Evolutionary conservation across 2,888 invertebrate genomes (phyloP).

Genomic region (Sminthurides aquaticus): DNA sequence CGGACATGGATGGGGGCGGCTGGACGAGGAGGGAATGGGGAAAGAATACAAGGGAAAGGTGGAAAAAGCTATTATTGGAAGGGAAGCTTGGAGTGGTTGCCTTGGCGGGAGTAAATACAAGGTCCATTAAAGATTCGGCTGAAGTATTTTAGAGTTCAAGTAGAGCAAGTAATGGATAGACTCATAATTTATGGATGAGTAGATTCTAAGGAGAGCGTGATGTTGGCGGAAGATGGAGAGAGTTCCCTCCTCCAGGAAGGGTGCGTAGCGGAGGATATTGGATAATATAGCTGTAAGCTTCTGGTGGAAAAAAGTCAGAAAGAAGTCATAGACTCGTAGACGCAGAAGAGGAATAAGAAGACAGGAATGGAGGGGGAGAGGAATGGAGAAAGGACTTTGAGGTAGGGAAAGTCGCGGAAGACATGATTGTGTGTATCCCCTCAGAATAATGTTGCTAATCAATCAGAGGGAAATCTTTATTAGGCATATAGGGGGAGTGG

Average conservation of each 20-base stretch:
- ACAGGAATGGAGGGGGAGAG: too few species aligned
- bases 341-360: too few species aligned
- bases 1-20: not conserved
- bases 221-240: not conserved
- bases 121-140: conserved; percentile 23
- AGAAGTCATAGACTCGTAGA: too few species aligned
- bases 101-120: not conserved
- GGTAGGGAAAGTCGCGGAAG: too few species aligned
- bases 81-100: not conserved
- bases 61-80: conserved; percentile 8
- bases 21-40: not conserved
- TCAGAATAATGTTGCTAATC: conserved; percentile 26
- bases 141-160: conserved; percentile 22
- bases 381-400: too few species aligned
- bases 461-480: conserved; percentile 32
- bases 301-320: too few species aligned
- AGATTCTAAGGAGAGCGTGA: conserved; percentile 6
- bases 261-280: too few species aligned
- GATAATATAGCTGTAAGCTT: too few species aligned
- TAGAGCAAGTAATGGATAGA: conserved; percentile 17
- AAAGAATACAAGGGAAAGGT: not conserved
- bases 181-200: conserved; percentile 30
- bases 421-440: conserved; percentile 14
- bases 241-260: not conserved
- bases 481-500: conserved; percentile 5